These are phyloP conservation scores for Oscheius sp. DNA, from an alignment of 1,140 invertebrate species.

Conservation along the genomic window DNA sequence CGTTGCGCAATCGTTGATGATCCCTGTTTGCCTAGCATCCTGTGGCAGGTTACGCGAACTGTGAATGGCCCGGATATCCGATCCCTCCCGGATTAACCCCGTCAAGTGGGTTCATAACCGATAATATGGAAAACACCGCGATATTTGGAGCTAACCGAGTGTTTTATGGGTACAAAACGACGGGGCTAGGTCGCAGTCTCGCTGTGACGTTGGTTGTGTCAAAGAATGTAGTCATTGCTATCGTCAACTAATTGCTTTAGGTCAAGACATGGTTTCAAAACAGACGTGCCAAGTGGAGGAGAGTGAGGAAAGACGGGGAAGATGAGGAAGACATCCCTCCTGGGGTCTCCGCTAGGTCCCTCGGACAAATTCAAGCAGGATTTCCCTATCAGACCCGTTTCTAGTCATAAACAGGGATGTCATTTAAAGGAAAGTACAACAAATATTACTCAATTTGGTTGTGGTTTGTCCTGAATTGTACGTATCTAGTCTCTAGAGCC, in stretches of 20 bases:
- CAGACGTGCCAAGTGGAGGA: constrained; percentile 66
- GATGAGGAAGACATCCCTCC: constrained; percentile 44
- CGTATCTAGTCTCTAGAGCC: constrained; percentile 3
- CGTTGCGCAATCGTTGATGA: no score
- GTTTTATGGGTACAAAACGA: neutral
- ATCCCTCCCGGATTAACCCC: neutral
- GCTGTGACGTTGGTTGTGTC: neutral
- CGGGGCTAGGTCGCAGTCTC: neutral
- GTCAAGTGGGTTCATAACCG: neutral
- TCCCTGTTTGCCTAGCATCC: no score
- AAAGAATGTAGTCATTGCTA: constrained; percentile 23
- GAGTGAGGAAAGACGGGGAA: constrained; percentile 61
- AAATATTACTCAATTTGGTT: no score
- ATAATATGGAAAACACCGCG: neutral
- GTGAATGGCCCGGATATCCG: neutral
- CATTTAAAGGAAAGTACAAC: no score
- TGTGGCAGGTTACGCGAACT: neutral
- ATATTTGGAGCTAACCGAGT: neutral
- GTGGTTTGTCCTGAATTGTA: no score
- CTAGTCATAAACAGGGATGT: neutral
- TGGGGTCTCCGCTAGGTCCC: neutral
- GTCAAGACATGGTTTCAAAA: constrained; percentile 69
- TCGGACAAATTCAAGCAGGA: neutral
- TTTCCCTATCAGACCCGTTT: neutral
- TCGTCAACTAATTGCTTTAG: constrained; percentile 61